Conservation (phyloP, 2,888 invertebrate genomes). For the Volucella bombylans region DNA sequence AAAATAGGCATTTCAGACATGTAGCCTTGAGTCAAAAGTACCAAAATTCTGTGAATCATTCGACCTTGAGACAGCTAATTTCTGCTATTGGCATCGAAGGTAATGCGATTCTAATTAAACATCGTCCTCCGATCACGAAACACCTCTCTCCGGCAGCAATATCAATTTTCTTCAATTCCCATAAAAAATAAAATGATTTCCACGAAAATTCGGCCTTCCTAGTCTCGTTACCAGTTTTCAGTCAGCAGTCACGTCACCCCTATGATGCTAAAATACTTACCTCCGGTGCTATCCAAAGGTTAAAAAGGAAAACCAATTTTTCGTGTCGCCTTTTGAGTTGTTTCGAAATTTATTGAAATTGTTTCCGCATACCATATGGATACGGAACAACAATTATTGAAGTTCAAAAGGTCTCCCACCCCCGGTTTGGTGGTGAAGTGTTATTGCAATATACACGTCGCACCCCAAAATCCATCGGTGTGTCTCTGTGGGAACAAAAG, state of each 20-base stretch:
- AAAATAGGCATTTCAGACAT: too few species aligned
- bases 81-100: constrained; percentile 9
- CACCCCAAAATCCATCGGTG: neutral
- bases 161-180: constrained; percentile 5
- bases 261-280: neutral
- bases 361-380: constrained; percentile 51
- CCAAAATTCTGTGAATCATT: neutral
- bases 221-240: too few species aligned
- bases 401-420: constrained; percentile 50
- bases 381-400: constrained; percentile 45
- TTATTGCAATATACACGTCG: neutral
- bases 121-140: neutral
- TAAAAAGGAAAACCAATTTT: constrained; percentile 39
- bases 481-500: neutral
- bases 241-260: too few species aligned
- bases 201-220: neutral
- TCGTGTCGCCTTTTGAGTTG: constrained; percentile 37
- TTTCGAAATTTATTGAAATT: constrained; percentile 60
- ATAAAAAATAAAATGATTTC: neutral
- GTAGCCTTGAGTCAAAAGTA: too few species aligned
- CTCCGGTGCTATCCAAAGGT: constrained; percentile 24
- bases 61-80: constrained; percentile 8
- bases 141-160: constrained; percentile 7
- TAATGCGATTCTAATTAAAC: constrained; percentile 4
- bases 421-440: neutral